These are phyloP conservation scores for Neosilurus mollespiculum DNA, from an alignment of 2,797 vertebrate genomes.

Conservation along the genomic window DNA sequence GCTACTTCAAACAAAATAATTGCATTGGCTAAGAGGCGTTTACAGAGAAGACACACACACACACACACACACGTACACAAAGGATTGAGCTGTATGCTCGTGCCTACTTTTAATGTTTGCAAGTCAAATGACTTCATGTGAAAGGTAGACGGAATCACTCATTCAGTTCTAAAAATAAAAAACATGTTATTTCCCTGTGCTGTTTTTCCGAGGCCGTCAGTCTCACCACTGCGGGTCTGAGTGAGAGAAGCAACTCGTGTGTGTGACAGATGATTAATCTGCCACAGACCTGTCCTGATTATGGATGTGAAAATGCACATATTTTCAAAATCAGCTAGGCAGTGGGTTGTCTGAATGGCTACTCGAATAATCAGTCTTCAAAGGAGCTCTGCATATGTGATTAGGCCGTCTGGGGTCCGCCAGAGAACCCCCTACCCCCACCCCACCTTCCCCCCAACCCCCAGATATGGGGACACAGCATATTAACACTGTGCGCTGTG, in stretches of 20 bases:
- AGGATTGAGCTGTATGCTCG: constrained; percentile 36
- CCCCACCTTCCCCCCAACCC: too few species aligned
- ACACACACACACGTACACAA: neutral
- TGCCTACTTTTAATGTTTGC: constrained; percentile 44
- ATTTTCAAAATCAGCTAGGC: constrained; percentile 6
- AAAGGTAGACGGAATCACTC: constrained; percentile 4
- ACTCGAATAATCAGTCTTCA: constrained; percentile 18
- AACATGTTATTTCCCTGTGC: neutral
- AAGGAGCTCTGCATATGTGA: neutral
- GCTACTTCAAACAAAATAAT: constrained; percentile 31
- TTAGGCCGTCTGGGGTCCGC: neutral
- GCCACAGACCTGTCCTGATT: constrained; percentile 35
- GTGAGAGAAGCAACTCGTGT: neutral
- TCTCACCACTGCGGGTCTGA: neutral
- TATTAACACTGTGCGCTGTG: neutral
- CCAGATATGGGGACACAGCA: neutral
- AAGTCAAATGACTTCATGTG: constrained; percentile 44
- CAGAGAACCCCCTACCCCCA: too few species aligned
- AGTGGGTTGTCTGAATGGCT: neutral
- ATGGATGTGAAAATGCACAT: constrained; percentile 18
- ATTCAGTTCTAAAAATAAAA: too few species aligned
- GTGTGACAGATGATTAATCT: constrained; percentile 37
- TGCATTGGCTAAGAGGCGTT: constrained; percentile 4
- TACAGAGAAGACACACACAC: neutral
- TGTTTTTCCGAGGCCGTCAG: neutral